A percentile compares a stretch with the other conserved stretches of the same genome.
These are phyloP conservation scores for Aphodius sticticus DNA, from an alignment of 2,888 invertebrate species.

Conservation along the genomic window DNA sequence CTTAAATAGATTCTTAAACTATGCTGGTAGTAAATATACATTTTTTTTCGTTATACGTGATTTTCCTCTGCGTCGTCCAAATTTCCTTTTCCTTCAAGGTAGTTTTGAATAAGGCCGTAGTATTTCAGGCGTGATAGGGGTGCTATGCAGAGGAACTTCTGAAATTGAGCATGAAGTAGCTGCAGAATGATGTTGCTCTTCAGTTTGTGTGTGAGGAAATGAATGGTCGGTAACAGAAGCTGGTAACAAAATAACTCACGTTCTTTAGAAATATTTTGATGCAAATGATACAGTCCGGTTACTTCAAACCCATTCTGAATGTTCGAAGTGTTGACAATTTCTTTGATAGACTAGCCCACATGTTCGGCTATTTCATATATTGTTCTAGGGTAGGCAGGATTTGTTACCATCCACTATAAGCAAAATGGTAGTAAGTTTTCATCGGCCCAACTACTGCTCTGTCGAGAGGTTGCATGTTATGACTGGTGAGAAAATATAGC, in stretches of 20 bases:
- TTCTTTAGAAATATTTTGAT: slow-evolving; percentile 39
- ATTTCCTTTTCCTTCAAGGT: neutral
- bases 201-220: neutral
- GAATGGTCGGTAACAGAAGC: neutral
- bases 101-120: slow-evolving; percentile 33
- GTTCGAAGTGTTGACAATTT: slow-evolving; percentile 41
- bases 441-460: slow-evolving; percentile 44
- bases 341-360: slow-evolving; percentile 40
- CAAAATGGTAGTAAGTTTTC: slow-evolving; percentile 41
- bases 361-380: too few species aligned
- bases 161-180: neutral
- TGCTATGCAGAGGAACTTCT: neutral
- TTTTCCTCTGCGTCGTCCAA: neutral
- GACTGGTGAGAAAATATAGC: slow-evolving; percentile 51
- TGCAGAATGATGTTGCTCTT: neutral
- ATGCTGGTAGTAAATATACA: too few species aligned
- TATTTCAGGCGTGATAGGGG: slow-evolving; percentile 29
- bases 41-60: neutral
- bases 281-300: slow-evolving; percentile 39
- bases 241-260: neutral
- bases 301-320: slow-evolving; percentile 37
- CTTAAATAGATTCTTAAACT: too few species aligned
- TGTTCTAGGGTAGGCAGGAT: too few species aligned
- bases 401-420: slow-evolving; percentile 29
- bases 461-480: slow-evolving; percentile 54